Base-by-base conservation (phyloP, 2,113 vertebrate species). In the Microcebus jonahi region DNA sequence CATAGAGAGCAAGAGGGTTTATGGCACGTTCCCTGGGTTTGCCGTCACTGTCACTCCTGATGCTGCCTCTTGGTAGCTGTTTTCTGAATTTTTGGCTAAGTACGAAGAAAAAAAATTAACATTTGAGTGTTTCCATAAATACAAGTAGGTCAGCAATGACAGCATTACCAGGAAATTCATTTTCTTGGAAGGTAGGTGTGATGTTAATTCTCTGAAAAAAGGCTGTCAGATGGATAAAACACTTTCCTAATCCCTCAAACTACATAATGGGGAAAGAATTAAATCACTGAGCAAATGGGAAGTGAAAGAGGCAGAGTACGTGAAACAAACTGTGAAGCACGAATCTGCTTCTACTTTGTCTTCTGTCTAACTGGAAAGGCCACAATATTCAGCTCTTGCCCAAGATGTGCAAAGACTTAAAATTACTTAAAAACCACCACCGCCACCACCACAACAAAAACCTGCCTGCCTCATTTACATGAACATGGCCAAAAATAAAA, bases 401-500 rank as follows among this genome's bases (percentile, higher is more conserved):
- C 11, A 50, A 83, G 23, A 57, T 21, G 21, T 45, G 67, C 45
- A 48, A 84, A 94, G 90, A 45, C 76, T 36, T 68, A 15, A 36
- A 88, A 68, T 73, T 25, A 82, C 23, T 92, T 53, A 45, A 84
- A 88, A 76, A 31, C 70, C 31, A 90, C 31, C 13, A 42, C 31
- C 48, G 2, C 48, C 11, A 55, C 20, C 70, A 59, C 76, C 0
- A 55, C 59, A 2, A 20, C 55, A 2, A 36, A 31, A 39, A 85
- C 18, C 45, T 39, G n/a, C 29, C 68, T 68, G 21, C 87, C 82
- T 93, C 65, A 50, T 76, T 80, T 31, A 88, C 6, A 95, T 57
- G 77, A 55, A 71, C 36, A 11, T n/a, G 55, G 39, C 53, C 71
- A 34, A 88, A 93, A 86, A 82, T 53, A 73, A 95, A 93, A 91